phyloP scores from a whole-genome alignment of 2,888 invertebrate species.

The Desoria tigrina region DNA sequence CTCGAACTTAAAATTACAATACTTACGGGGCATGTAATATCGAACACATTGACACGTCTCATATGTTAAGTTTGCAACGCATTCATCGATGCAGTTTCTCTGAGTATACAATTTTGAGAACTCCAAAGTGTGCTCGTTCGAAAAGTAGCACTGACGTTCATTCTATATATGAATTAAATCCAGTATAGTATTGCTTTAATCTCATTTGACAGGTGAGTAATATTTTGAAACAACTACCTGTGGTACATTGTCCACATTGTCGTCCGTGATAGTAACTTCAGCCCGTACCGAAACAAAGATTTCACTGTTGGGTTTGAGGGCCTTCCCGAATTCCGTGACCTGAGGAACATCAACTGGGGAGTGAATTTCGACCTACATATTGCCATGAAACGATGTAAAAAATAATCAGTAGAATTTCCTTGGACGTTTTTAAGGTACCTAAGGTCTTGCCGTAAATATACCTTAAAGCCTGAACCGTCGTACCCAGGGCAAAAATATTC shows the following conservation, averaged over 20 bases:
- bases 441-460: constrained; percentile 15
- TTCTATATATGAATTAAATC: constrained; percentile 21
- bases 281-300: constrained; percentile 35
- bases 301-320: constrained; percentile 32
- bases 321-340: constrained; percentile 35
- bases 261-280: constrained; percentile 37
- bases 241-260: too few species aligned
- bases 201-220: background rate
- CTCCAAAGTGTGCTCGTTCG: constrained; percentile 25
- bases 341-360: constrained; percentile 26
- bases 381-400: background rate
- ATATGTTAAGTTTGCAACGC: constrained; percentile 30
- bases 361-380: constrained; percentile 16
- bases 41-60: constrained; percentile 32
- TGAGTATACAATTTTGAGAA: constrained; percentile 38
- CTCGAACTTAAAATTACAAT: too few species aligned
- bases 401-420: too few species aligned
- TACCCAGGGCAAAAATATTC: constrained; percentile 35
- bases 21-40: constrained; percentile 40
- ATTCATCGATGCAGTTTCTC: constrained; percentile 43
- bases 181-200: background rate
- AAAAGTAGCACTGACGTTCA: constrained; percentile 39
- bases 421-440: too few species aligned
- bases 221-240: background rate
- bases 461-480: constrained; percentile 37